These are phyloP conservation scores for Podarcis cretensis DNA, from an alignment of 2,113 vertebrate genomes.

Conservation along the genomic window DNA sequence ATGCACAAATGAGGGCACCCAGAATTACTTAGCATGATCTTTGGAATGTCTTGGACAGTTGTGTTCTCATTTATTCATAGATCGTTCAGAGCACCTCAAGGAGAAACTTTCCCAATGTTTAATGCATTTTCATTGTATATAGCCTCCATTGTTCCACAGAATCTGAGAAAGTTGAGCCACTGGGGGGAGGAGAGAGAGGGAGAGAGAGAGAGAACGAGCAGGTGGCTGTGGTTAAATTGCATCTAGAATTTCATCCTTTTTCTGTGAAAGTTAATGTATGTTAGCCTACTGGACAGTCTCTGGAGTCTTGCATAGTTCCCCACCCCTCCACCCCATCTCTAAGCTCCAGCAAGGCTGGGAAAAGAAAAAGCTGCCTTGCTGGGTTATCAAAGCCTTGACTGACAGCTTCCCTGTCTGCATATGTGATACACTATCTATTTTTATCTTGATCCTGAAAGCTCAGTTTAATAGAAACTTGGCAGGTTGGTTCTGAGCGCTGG, in stretches of 20 bases:
- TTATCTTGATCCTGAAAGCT: slow-evolving; percentile 50
- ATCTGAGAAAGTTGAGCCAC: slow-evolving; percentile 58
- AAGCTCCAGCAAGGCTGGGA: not conserved
- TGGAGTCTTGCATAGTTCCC: slow-evolving; percentile 54
- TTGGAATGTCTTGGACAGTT: not conserved
- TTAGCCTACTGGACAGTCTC: slow-evolving; percentile 43
- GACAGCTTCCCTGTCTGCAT: slow-evolving; percentile 58
- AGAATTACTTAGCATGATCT: not conserved
- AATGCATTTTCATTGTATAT: slow-evolving; percentile 5
- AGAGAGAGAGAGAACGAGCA: not conserved
- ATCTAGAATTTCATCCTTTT: slow-evolving; percentile 58
- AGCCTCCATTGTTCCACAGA: slow-evolving; percentile 42
- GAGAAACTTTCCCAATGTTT: not conserved
- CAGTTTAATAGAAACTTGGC: slow-evolving; percentile 44
- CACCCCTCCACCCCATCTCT: slow-evolving; percentile 34
- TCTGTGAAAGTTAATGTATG: slow-evolving; percentile 46
- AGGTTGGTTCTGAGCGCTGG: not conserved
- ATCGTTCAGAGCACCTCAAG: slow-evolving; percentile 14
- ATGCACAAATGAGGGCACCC: not conserved
- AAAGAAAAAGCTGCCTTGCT: not conserved
- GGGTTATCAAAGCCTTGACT: slow-evolving; percentile 1
- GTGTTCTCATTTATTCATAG: slow-evolving; percentile 35
- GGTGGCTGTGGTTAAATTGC: slow-evolving; percentile 12
- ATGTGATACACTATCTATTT: slow-evolving; percentile 41
- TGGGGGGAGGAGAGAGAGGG: too few relatives aligned